Conservation (phyloP, 2,113 vertebrate species). For the Odontophorus gujanensis region DNA sequence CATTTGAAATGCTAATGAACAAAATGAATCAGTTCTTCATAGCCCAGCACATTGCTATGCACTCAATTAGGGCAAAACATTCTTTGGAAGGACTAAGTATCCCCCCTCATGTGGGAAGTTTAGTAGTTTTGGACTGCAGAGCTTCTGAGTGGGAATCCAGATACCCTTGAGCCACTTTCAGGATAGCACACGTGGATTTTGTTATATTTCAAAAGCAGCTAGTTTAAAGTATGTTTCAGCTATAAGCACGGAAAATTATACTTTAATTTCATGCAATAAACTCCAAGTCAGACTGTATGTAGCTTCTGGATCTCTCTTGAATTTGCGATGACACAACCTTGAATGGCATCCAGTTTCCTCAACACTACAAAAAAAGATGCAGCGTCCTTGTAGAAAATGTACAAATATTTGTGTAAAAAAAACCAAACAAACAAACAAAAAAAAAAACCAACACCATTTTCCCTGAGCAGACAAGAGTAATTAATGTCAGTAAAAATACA, state of each 20-base stretch:
- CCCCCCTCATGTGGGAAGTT: background rate
- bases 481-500: background rate
- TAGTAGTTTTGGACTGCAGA: background rate
- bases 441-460: background rate
- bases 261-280: background rate
- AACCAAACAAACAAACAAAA: no score
- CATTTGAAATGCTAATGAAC: conserved; percentile 47
- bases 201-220: background rate
- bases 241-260: background rate
- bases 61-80: background rate
- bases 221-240: background rate
- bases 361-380: background rate
- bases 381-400: background rate
- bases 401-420: background rate
- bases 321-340: background rate
- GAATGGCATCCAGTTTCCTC: background rate
- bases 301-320: background rate
- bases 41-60: background rate
- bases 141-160: background rate
- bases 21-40: background rate
- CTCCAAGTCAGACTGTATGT: background rate
- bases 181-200: background rate
- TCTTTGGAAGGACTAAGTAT: background rate
- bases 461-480: background rate
- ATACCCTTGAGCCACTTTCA: background rate